Evolutionary conservation across 2,113 vertebrate genomes (phyloP).

Genomic region (Hucho hucho): DNA sequence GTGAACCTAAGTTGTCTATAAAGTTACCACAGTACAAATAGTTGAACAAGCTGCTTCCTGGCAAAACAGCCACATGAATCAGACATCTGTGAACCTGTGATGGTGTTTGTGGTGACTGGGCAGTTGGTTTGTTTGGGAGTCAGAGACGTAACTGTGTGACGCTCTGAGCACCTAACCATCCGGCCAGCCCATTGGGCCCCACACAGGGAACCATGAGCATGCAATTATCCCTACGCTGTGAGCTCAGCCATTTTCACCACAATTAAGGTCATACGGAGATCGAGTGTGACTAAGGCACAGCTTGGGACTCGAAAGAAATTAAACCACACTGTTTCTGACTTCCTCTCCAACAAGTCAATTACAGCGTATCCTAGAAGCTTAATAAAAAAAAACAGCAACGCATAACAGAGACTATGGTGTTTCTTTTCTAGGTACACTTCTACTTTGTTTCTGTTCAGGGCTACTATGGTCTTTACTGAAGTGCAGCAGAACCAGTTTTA

Average conservation of each 20-base stretch:
- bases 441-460: not conserved
- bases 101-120: not conserved
- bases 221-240: conserved; percentile 1
- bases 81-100: not conserved
- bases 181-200: not conserved
- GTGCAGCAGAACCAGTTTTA: not conserved
- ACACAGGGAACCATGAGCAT: not conserved
- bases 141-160: not conserved
- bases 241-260: not conserved
- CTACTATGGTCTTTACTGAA: not conserved
- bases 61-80: not conserved
- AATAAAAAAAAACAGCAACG: not conserved
- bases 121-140: not conserved
- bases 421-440: not conserved
- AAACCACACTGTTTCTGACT: not conserved
- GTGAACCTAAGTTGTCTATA: too few relatives aligned
- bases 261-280: conserved; percentile 1
- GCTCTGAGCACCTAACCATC: not conserved
- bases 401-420: not conserved
- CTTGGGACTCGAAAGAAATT: not conserved
- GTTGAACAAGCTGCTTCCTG: too few relatives aligned
- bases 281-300: not conserved
- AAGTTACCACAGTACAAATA: too few relatives aligned
- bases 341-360: not conserved
- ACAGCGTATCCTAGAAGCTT: not conserved